Evolutionary conservation across 2,888 invertebrate genomes (phyloP), one percentile per base, ranked within the genome.

Genomic region (Hecatera dysodea): DNA sequence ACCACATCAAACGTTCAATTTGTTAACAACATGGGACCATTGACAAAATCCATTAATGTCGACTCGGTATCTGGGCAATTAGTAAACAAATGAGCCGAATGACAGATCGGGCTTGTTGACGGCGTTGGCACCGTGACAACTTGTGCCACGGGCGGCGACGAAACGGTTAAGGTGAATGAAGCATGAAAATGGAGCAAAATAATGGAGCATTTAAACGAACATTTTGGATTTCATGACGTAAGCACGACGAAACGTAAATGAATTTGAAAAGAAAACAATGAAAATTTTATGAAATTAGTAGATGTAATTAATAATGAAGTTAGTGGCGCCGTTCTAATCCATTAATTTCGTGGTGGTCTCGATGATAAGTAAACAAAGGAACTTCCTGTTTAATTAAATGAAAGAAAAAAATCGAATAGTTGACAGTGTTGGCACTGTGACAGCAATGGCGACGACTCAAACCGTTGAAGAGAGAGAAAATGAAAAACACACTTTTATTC

Each of bases 1-100:
- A 88, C 90, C 90, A 94, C 93, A 93, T 94, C 94, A 95, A 94
- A 94, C 91, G 91, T 77, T 84, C 85, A 89, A 89, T 87, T 85
- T 82, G 75, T 72, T 75, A 75, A 69, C 61, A 78, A 75, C 81
- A 70, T 83, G 88, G 89, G 90, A 87, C 87, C 93, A 95, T 94
- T 95, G 95, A 95, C 94, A 94, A 94, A 94, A 92, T 94, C 95
- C 95, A 95, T 96, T 95, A 95, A 95, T 91, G 90, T 92, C 87
- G 88, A 87, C 88, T 86, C 84, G 89, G 90, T 88, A 90, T 91
- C 90, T 85, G 86, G 87, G 88, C 93, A 92, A 95, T 96, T 95
- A 93, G 94, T 95, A 94, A 95, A 94, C 95, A 95, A 94, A 95
- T 94, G 94, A 93, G 91, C 80, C 93, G 88, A 92, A 89, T 94